Percentiles rank a stretch among this genome's conserved stretches.
phyloP scores from a whole-genome alignment of 1,140 invertebrate species.

The Platyscapa corneri region DNA sequence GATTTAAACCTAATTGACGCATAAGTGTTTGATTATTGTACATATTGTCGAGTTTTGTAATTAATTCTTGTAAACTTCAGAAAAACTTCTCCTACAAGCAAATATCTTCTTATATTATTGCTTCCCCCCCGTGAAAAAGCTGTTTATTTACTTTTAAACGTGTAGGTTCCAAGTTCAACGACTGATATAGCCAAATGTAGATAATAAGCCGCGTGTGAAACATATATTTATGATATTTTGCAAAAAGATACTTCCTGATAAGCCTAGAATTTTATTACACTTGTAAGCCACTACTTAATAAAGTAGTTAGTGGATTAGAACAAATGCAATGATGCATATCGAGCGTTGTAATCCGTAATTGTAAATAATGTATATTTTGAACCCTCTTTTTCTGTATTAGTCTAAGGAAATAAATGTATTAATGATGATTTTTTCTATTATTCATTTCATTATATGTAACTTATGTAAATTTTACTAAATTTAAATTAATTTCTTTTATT shows the following conservation, averaged over 20 bases:
- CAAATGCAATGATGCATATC: conserved; percentile 45
- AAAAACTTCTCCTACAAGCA: conserved; percentile 26
- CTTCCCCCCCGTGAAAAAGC: conserved; percentile 38
- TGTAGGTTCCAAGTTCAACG: conserved; percentile 56
- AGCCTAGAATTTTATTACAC: conserved; percentile 41
- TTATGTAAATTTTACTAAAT: no score
- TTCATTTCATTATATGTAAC: neutral
- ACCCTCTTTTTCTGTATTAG: conserved; percentile 49
- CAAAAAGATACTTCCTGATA: conserved; percentile 50
- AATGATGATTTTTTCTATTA: neutral
- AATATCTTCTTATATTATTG: conserved; percentile 6
- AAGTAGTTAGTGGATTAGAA: conserved; percentile 40
- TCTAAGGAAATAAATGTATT: conserved; percentile 52
- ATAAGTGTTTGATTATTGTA: conserved; percentile 35
- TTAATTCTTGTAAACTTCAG: conserved; percentile 36
- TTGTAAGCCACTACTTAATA: conserved; percentile 48
- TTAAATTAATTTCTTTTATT: no score
- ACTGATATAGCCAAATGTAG: conserved; percentile 70
- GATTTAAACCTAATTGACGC: neutral
- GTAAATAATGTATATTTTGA: conserved; percentile 66
- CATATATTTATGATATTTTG: conserved; percentile 60
- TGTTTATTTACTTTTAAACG: conserved; percentile 26
- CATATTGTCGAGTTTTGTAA: conserved; percentile 43
- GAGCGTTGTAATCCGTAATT: conserved; percentile 47
- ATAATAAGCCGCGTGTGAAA: conserved; percentile 55